Evolutionary conservation across 2,113 vertebrate species (phyloP).

Genomic region (Corapipo altera): DNA sequence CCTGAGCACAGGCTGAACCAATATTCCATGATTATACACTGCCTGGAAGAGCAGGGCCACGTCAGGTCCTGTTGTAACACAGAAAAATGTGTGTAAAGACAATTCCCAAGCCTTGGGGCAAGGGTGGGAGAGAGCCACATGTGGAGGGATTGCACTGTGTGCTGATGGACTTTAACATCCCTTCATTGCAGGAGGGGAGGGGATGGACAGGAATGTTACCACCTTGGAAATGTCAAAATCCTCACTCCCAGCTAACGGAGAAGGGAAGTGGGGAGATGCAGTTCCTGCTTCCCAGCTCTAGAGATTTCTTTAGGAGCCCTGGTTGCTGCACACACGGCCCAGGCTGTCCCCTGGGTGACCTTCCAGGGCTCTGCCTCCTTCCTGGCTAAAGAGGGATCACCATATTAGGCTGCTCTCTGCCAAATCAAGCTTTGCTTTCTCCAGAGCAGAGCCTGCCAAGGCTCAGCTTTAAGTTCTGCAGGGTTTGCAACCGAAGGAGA

Average conservation of each 20-base stretch:
- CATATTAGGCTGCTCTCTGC: background rate
- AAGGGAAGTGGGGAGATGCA: background rate
- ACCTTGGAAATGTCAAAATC: background rate
- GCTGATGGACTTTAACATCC: rapidly evolving
- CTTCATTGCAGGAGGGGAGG: background rate
- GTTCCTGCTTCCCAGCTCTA: background rate
- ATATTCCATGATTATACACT: rapidly evolving
- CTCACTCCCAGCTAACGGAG: rapidly evolving
- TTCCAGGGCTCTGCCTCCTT: background rate
- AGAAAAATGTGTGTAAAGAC: rapidly evolving
- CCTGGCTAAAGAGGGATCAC: background rate
- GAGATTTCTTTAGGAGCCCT: background rate
- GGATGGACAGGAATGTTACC: background rate
- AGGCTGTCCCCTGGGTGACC: slow-evolving; percentile 1
- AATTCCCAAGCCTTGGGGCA: background rate
- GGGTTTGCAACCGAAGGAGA: background rate
- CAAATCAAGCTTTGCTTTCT: background rate
- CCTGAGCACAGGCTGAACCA: background rate
- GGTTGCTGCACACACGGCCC: background rate
- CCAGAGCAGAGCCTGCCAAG: background rate
- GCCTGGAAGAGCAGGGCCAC: background rate
- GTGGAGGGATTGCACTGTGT: rapidly evolving
- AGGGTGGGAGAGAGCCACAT: background rate
- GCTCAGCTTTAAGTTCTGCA: background rate
- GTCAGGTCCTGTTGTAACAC: background rate